Evolutionary conservation across 2,797 vertebrate species (phyloP), one percentile per base, ranked within the genome.

Genomic region (Bufotes viridis): DNA sequence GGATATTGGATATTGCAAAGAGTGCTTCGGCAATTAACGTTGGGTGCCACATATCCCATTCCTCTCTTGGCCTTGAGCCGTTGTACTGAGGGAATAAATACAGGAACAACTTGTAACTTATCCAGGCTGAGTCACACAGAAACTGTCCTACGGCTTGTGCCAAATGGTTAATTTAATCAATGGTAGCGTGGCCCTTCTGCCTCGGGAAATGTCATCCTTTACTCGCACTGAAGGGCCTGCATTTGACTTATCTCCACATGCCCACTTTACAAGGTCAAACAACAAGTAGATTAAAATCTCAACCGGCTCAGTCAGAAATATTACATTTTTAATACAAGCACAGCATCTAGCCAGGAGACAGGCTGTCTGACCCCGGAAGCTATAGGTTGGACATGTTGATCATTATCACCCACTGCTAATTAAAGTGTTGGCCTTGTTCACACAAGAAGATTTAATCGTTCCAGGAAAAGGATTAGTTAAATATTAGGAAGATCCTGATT

Each of bases 11-110:
- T 94, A 99, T 99, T 91, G 98, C 98, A 90, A 99, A 99, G 89
- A 99, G 96, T 1, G 97, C 98, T 95, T 99, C 98, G 0, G 98
- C 98, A 61, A 99, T 99, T 81, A 99, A 96, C 1, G 98, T 99
- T 0, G 98, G 98, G 92, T 99, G 98, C 98, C 98, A 99, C 97
- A 98, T 99, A 93, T 99, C 98, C 98, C 98, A 99, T 93, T 99
- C 97, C 93, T 98, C 96, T 91, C 98, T 93, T 26, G 98, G 98
- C 24, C 97, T 97, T 58, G 98, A 99, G 15, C 97, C 98, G 83
- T 98, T 99, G 89, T 99, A 99, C 98, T 99, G 93, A 69, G 92
- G 93, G 92, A 91, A 89, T 93, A 26, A 92, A 91, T 22, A 90
- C 84, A 81, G 85, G 82, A 1, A 76, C 1, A 82, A 58, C 83